A percentile compares a stretch with the other conserved stretches of the same genome.
Conservation (phyloP, 2,113 vertebrate species). For the Campylorhamphus procurvoides region DNA sequence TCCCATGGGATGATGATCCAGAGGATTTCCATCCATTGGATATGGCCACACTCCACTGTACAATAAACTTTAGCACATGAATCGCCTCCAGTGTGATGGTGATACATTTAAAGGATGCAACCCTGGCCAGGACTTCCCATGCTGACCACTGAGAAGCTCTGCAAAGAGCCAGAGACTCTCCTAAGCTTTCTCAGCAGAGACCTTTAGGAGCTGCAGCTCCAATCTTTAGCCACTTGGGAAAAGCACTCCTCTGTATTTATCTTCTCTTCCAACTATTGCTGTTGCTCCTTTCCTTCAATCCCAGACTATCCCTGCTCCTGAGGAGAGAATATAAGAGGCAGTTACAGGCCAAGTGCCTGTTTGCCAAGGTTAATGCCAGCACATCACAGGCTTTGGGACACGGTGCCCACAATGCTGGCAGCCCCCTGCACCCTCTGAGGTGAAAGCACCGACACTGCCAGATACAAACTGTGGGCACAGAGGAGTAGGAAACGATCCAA, state of each 20-base stretch:
- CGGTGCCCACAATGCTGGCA: neutral
- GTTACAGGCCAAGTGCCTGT: neutral
- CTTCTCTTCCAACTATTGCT: neutral
- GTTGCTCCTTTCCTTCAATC: neutral
- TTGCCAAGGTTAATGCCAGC: neutral
- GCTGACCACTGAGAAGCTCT: neutral
- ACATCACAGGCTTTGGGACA: neutral
- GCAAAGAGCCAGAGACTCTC: neutral
- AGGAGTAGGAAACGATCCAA: neutral
- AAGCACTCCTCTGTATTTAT: neutral
- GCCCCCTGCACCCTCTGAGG: neutral
- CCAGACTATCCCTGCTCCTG: neutral
- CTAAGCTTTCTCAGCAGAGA: neutral
- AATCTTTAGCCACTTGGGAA: fast-evolving
- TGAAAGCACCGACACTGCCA: neutral
- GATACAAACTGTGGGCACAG: neutral
- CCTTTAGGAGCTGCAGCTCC: neutral
- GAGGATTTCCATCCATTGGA: neutral
- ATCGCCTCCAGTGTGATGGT: neutral
- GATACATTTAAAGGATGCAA: neutral
- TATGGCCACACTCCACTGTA: neutral
- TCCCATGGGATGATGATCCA: neutral
- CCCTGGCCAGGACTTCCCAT: neutral
- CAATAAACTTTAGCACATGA: neutral
- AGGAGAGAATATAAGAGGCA: neutral